Conservation (phyloP, 1,140 invertebrate genomes). For the Sipha flava region DNA sequence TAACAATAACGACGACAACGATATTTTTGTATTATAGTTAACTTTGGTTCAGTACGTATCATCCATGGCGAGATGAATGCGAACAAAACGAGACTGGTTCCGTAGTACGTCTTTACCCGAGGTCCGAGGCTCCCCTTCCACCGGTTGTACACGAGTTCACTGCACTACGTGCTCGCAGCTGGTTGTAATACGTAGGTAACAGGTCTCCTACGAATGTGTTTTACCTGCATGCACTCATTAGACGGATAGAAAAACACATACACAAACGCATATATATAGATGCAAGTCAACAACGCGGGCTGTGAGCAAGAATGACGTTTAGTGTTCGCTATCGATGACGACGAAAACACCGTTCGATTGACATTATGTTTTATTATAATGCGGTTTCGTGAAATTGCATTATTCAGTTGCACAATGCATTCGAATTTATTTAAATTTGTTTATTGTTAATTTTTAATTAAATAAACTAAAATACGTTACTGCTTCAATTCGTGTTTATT, state of each 20-base stretch:
- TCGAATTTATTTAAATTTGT: no score
- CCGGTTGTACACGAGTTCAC: conserved; percentile 1
- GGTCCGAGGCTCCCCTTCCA: neutral
- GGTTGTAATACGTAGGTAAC: neutral
- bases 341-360: no score
- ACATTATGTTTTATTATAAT: no score
- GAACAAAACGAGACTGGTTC: neutral
- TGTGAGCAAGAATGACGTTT: no score
- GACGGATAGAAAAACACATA: neutral
- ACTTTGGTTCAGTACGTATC: neutral
- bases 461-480: no score
- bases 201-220: neutral
- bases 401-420: no score
- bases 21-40: no score
- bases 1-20: neutral
- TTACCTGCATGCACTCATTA: neutral
- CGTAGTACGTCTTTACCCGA: neutral
- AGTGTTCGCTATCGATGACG: no score
- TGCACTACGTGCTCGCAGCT: conserved; percentile 1
- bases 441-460: no score
- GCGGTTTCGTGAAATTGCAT: no score
- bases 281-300: no score
- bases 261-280: neutral
- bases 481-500: no score
- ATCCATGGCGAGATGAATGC: neutral